Evolutionary conservation across 1,140 invertebrate genomes (phyloP), one percentile per base, ranked within the genome.

Genomic region (Saccostrea glomerata): DNA sequence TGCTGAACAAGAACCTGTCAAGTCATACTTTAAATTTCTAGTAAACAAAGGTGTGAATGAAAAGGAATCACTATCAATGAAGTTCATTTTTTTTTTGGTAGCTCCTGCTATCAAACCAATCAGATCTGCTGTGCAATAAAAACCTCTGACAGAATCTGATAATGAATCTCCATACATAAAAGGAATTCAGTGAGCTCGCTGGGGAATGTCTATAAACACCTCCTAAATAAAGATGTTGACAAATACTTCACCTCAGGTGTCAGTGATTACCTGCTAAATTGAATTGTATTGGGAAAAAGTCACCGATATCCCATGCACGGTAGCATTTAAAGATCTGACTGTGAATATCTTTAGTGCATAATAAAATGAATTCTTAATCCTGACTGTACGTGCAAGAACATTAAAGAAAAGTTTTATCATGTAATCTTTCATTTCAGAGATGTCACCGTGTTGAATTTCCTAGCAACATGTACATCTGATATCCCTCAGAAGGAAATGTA

Each of bases 221-320:
- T 77, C 70, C 23, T 77, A 30, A 77, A 77, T 15, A 77, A 25
- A 25, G 70, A 77, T 77, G 70, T 77, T 77, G 70, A 77, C 70
- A 77, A 77, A 77, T 36, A 77, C 70, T 77, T 36, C 70, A 77
- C 25, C 70, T 30, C 13, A 30, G 70, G 70, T 77, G 70, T 77
- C 25, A 30, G 25, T 77, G 23, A 77, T 77, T 36, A 77, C 70
- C 70, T 17, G 23, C 25, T 77, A 36, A 77, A 77, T 77, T 77
- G 11, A 77, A 77, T 25, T 77, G 25, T 77, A 77, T 30, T 77
- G 23, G 30, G 30, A 70, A 87, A 30, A 17, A 58, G 40, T 30
- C 77, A 83, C 83, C 66, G n/a, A 60, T 87, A 84, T 36, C 70
- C 15, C 70, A 77, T 36, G 70, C 70, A 77, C 25, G 40, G 82